Percentiles rank a stretch among this genome's conserved stretches.
Conservation (phyloP, 2,888 invertebrate genomes). For the Sminthurinus aureus region DNA sequence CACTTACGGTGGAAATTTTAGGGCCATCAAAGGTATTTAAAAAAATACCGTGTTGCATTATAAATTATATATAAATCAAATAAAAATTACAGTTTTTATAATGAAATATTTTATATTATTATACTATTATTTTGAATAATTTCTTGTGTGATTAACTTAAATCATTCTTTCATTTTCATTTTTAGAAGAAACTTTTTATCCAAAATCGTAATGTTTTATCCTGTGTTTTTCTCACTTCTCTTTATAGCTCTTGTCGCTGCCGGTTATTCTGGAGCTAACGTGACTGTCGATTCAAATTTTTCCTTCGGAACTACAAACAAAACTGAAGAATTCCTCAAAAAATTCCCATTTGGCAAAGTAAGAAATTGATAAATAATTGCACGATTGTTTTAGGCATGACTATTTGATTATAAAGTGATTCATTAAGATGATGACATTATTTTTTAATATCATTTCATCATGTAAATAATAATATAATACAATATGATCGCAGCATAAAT, state of each 20-base stretch:
- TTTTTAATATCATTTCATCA: not conserved
- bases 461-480: no score
- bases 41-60: no score
- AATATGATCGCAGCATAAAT: no score
- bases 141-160: no score
- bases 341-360: slow-evolving; percentile 98
- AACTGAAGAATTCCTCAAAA: slow-evolving; percentile 82
- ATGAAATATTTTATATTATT: no score
- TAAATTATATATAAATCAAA: no score
- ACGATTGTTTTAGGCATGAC: not conserved
- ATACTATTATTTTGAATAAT: no score
- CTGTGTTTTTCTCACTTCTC: no score
- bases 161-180: no score
- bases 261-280: slow-evolving; percentile 88
- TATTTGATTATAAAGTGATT: not conserved
- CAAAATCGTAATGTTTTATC: no score
- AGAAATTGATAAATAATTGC: slow-evolving; percentile 61
- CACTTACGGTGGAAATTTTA: slow-evolving; percentile 98
- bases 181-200: no score
- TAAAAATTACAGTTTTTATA: no score
- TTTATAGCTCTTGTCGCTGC: slow-evolving; percentile 98
- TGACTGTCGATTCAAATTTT: slow-evolving; percentile 84
- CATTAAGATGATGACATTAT: not conserved
- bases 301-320: slow-evolving; percentile 95
- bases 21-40: slow-evolving; percentile 97